These are phyloP conservation scores for Atlantisia rogersi DNA, from an alignment of 2,113 vertebrate species.

Conservation along the genomic window DNA sequence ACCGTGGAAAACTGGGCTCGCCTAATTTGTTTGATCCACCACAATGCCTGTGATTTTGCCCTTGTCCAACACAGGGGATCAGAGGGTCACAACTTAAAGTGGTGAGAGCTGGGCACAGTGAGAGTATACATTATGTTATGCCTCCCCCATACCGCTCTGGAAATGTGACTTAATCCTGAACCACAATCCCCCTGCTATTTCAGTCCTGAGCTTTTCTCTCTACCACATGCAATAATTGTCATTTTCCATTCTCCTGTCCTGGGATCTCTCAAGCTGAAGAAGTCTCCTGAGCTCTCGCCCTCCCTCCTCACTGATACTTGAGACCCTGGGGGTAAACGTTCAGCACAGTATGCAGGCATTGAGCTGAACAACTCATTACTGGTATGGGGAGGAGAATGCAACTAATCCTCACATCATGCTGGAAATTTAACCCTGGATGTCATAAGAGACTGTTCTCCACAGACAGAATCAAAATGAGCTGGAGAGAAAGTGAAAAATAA, in stretches of 20 bases:
- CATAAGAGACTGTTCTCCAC: background rate
- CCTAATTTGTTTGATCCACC: slow-evolving; percentile 1
- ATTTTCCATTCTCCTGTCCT: slow-evolving; percentile 32
- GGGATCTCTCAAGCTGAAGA: slow-evolving; percentile 39
- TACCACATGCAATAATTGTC: slow-evolving; percentile 4
- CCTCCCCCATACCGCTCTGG: background rate
- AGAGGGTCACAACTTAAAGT: background rate
- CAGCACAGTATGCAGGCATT: background rate
- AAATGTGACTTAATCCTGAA: background rate
- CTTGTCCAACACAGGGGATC: background rate
- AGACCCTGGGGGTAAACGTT: slow-evolving; percentile 24
- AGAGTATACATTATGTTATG: background rate
- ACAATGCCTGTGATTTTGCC: background rate
- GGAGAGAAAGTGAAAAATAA: background rate
- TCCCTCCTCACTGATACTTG: background rate
- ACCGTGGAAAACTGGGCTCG: background rate
- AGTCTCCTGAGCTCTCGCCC: background rate
- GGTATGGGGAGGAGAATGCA: background rate
- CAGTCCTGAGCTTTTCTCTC: background rate
- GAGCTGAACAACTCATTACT: slow-evolving; percentile 30
- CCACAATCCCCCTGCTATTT: background rate
- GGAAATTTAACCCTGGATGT: slow-evolving; percentile 23
- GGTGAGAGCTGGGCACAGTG: background rate
- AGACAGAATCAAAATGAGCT: background rate
- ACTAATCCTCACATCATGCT: background rate